These are phyloP conservation scores for Festucalex cinctus DNA, from an alignment of 2,113 vertebrate genomes.

Conservation along the genomic window DNA sequence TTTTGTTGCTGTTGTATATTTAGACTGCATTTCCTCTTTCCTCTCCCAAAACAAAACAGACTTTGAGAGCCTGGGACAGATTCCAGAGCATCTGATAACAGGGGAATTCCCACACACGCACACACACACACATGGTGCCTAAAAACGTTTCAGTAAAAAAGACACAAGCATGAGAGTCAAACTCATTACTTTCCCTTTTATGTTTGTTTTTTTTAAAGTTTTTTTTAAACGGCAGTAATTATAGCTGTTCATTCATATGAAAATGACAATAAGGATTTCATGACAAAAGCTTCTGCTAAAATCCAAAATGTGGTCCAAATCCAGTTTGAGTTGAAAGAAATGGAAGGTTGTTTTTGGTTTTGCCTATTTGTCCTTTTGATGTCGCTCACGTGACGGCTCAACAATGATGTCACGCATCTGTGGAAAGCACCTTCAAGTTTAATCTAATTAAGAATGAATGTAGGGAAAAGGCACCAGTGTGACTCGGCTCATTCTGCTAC, in stretches of 20 bases:
- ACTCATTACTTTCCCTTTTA: slow-evolving; percentile 1
- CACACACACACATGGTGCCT: not conserved
- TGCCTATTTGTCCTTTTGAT: not conserved
- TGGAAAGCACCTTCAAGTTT: slow-evolving; percentile 5
- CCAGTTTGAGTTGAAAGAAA: not conserved
- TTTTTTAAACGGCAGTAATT: not conserved
- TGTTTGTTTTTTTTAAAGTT: too few relatives aligned
- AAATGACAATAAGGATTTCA: not conserved
- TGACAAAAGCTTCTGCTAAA: not conserved
- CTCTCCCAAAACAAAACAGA: slow-evolving; percentile 58
- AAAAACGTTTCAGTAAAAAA: not conserved
- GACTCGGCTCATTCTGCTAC: slow-evolving; percentile 4
- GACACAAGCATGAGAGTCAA: not conserved
- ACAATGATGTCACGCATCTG: not conserved
- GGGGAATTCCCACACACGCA: slow-evolving; percentile 57
- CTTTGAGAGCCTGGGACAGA: slow-evolving; percentile 32
- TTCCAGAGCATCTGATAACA: slow-evolving; percentile 51
- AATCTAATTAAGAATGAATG: too few relatives aligned
- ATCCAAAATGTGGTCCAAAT: too few relatives aligned
- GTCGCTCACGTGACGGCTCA: not conserved
- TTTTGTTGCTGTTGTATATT: not conserved
- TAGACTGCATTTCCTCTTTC: slow-evolving; percentile 34
- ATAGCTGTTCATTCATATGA: not conserved
- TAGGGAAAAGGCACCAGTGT: slow-evolving; percentile 35
- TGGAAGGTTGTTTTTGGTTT: not conserved